Evolutionary conservation across 2,888 invertebrate genomes (phyloP), one percentile per base, ranked within the genome.

Genomic region (Netelia virgata): DNA sequence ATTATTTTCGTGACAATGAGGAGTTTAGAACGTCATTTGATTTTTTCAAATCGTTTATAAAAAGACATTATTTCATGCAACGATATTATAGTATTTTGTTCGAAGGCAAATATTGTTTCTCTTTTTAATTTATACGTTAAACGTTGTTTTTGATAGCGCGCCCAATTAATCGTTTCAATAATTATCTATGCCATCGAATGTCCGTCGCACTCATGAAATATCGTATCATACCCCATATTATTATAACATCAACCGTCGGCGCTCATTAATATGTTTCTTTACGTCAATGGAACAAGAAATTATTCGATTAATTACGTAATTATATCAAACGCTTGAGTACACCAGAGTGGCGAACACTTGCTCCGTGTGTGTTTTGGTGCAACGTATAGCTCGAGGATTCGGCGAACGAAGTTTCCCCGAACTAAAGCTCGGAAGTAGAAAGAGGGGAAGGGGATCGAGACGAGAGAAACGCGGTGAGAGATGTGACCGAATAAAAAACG

Each of bases 401-500:
- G 74, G 14, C 6, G 68, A 81, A 63, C n/a, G 69, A 84, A 84
- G 64, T 84, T 82, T 64, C 3, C 36, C 11, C 64, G 14, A 8
- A 23, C 23, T 63, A 82, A 73, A 82, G 64, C 69, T 78, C 77
- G 36, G 36, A 36, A 36, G 36, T 36, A 59, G 50, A 64, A 79
- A 36, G 36, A 55, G 41, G 28, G 63, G 41, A 68, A 63, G 53
- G 55, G 53, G 61, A 14, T 75, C 16, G 53, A 68, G 5, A 57
- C 57, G 57, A 10, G 57, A 18, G 10, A 36, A 61, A 68, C 59
- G 50, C 18, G 57, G 50, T 57, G 55, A 14, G n/a, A 18, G 28
- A 70, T 77, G 77, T 36, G 57, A 43, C 55, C 41, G 57, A 16
- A 57, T 64, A 74, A 74, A 82, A 82, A 82, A 82, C 81, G 70